Conservation (phyloP, 2,888 invertebrate genomes). For the Parthenolecanium corni region DNA sequence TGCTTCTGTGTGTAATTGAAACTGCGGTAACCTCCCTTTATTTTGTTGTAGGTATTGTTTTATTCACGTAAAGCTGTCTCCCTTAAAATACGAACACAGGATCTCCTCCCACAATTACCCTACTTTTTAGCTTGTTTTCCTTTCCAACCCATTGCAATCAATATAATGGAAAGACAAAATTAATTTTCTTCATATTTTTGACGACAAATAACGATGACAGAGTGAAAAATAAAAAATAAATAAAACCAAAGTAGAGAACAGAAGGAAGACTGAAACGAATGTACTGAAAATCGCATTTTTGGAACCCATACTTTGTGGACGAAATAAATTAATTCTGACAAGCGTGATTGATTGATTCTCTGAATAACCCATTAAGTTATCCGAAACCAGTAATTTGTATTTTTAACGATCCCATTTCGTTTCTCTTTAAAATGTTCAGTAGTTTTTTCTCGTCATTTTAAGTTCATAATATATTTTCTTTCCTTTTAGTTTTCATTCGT, state of each 20-base stretch:
- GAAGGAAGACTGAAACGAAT: not conserved
- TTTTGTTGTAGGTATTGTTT: too few relatives aligned
- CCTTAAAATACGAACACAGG: too few relatives aligned
- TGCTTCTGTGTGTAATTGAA: too few relatives aligned
- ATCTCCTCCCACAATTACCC: not conserved
- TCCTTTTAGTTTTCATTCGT: too few relatives aligned
- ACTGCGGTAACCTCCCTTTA: too few relatives aligned
- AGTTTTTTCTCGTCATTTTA: too few relatives aligned
- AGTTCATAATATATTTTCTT: too few relatives aligned
- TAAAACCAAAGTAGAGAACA: too few relatives aligned
- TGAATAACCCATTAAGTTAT: not conserved
- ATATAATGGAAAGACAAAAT: not conserved
- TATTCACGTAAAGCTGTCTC: too few relatives aligned
- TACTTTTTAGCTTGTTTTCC: not conserved
- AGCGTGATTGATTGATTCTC: constrained; percentile 10
- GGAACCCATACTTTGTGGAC: not conserved
- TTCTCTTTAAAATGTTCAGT: too few relatives aligned
- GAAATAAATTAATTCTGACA: constrained; percentile 1
- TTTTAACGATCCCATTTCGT: not conserved
- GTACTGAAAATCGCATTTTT: constrained; percentile 1
- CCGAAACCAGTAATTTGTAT: not conserved
- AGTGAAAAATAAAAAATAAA: too few relatives aligned
- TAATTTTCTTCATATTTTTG: not conserved
- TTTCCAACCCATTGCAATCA: not conserved
- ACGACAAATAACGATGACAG: not conserved